Evolutionary conservation across 2,888 invertebrate species (phyloP).

Genomic region (Folsomia manolachei): DNA sequence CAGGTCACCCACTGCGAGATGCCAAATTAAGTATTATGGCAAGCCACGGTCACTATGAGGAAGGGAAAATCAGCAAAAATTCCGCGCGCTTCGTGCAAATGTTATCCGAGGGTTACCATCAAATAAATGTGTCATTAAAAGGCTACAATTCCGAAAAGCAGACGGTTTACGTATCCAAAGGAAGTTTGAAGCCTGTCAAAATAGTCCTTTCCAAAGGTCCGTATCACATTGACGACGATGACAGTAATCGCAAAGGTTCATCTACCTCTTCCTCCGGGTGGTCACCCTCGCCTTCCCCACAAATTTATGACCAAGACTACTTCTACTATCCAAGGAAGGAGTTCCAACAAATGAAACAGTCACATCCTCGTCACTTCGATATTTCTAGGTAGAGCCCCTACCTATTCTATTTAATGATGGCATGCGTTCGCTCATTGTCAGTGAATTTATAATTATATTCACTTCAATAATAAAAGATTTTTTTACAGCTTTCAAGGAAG

Average conservation of each 20-base stretch:
- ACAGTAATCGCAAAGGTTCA: background rate
- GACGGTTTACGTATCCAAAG: constrained; percentile 56
- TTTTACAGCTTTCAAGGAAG: constrained; percentile 43
- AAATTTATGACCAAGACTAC: constrained; percentile 22
- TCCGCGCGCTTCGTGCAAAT: constrained; percentile 70
- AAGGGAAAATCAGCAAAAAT: constrained; percentile 65
- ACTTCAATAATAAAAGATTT: no score
- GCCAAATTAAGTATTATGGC: constrained; percentile 69
- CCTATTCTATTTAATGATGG: no score
- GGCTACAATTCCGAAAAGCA: constrained; percentile 61
- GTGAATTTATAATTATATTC: no score
- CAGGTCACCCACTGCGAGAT: constrained; percentile 65
- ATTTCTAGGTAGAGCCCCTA: constrained; percentile 44
- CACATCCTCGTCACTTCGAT: constrained; percentile 40
- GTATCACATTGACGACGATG: background rate
- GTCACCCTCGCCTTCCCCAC: background rate
- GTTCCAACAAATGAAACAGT: constrained; percentile 38
- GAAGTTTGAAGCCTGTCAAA: constrained; percentile 54
- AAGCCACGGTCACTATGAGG: constrained; percentile 54
- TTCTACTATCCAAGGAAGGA: constrained; percentile 47
- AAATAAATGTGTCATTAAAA: constrained; percentile 61
- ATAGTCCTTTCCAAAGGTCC: constrained; percentile 21
- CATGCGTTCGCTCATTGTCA: no score
- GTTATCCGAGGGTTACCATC: constrained; percentile 68
- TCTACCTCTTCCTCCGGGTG: no score